Conservation (phyloP, 1,140 invertebrate genomes). For the Drosophila tsacasi region DNA sequence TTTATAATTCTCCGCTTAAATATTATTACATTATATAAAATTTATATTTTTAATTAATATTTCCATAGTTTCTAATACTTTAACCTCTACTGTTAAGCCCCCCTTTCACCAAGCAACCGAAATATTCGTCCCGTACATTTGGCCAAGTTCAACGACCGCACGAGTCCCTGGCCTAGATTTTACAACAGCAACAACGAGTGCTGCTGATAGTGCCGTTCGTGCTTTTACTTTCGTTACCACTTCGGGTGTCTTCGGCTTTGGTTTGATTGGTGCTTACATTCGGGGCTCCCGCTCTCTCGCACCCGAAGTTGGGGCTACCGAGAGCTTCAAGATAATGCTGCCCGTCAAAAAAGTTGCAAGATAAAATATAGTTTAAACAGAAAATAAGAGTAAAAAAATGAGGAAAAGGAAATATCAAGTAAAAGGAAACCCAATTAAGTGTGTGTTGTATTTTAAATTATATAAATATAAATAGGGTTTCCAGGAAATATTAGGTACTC, state of each 20-base stretch:
- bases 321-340: conserved; percentile 18
- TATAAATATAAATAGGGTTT: neutral
- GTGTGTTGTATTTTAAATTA: neutral
- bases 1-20: neutral
- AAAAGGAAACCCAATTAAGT: neutral
- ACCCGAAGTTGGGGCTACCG: conserved; percentile 1
- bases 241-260: conserved; percentile 35
- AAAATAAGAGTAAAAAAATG: neutral
- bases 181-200: conserved; percentile 36
- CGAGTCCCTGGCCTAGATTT: conserved; percentile 83
- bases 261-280: conserved; percentile 41
- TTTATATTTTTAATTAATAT: neutral
- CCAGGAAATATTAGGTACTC: too few relatives aligned
- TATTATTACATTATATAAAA: neutral
- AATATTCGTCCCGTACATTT: conserved; percentile 41
- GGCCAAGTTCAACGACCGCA: conserved; percentile 82
- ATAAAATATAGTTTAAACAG: neutral
- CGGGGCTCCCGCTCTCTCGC: neutral
- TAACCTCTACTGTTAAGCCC: neutral
- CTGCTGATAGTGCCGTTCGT: conserved; percentile 49
- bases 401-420: neutral
- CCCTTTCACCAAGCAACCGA: conserved; percentile 20
- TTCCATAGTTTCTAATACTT: neutral
- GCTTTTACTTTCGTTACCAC: conserved; percentile 75
- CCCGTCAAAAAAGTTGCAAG: neutral